phyloP scores from a whole-genome alignment of 2,888 invertebrate species.

The Agonopterix subpropinquella region DNA sequence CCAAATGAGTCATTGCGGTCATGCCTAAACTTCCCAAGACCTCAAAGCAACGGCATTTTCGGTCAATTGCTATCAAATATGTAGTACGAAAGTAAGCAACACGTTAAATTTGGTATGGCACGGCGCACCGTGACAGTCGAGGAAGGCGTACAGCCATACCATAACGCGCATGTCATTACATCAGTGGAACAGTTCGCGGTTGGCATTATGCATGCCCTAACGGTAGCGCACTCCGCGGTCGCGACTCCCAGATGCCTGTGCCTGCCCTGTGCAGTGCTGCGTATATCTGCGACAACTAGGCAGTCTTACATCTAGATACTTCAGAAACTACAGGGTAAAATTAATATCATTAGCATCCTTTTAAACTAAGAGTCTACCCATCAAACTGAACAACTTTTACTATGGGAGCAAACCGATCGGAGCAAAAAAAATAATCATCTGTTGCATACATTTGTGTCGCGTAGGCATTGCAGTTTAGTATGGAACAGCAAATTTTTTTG shows the following conservation, averaged over 20 bases:
- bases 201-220: slow-evolving; percentile 57
- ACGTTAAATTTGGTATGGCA: not conserved
- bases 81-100: not conserved
- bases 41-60: not conserved
- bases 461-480: too few species aligned
- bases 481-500: too few species aligned
- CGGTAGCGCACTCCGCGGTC: slow-evolving; percentile 40
- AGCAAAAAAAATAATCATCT: too few species aligned
- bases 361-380: too few species aligned
- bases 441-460: too few species aligned
- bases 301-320: too few species aligned
- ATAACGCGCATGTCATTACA: slow-evolving; percentile 50
- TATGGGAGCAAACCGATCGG: too few species aligned
- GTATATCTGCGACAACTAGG: not conserved
- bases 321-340: too few species aligned
- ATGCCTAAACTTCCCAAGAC: too few species aligned
- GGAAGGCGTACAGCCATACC: slow-evolving; percentile 32
- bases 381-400: too few species aligned
- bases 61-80: not conserved
- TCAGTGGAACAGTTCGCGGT: slow-evolving; percentile 53
- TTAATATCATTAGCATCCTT: too few species aligned
- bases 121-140: slow-evolving; percentile 20
- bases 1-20: too few species aligned
- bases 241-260: slow-evolving; percentile 2
- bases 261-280: not conserved